Base-by-base conservation (phyloP, 2,888 invertebrate genomes). In the Lasioglossum calceatum region DNA sequence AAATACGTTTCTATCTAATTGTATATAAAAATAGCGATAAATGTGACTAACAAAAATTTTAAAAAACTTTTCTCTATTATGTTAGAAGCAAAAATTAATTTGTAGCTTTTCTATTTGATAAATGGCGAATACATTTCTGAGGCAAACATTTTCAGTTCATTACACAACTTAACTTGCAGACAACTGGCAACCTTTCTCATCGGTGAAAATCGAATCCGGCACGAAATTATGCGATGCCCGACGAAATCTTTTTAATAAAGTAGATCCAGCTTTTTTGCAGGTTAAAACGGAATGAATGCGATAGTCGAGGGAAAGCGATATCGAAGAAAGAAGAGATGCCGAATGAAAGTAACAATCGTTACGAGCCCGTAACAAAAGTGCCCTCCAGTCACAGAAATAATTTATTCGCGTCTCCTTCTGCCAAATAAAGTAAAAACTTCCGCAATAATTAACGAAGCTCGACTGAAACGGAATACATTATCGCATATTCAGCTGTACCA, bases 401-500 rank as follows among this genome's bases (percentile, higher is more conserved):
- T 64, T 64, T 32, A 64, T 64, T 64, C 64, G 64, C 32, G 7
- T 64, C 64, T 58, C 32, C 5, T 7, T 64, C 64, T 32, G 32
- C 64, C 64, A 64, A 64, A 64, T 64, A 64, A 64, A 64, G 64
- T 64, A 64, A 64, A 64, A 64, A 64, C 64, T 64, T 64, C 32
- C 64, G 64, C 32, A 64, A 32, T 64, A 64, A 64, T 64, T 32
- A 64, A 32, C 64, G 32, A 64, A 64, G 64, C 64, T 32, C 64
- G 2, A 32, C 64, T 16, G 32, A 64, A 64, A 64, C 64, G 32
- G 64, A 64, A 64, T 64, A 64, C 32, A 64, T 64, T 64, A 64
- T 32, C n/a, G 32, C 16, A 7, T 19, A 64, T 32, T 7, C 64
- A 61, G 27, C 5, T 61, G 27, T 3, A 2, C n/a, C 64, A 16